Evolutionary conservation across 2,113 vertebrate genomes (phyloP), one percentile per base, ranked within the genome.

Genomic region (Holacanthus passer): DNA sequence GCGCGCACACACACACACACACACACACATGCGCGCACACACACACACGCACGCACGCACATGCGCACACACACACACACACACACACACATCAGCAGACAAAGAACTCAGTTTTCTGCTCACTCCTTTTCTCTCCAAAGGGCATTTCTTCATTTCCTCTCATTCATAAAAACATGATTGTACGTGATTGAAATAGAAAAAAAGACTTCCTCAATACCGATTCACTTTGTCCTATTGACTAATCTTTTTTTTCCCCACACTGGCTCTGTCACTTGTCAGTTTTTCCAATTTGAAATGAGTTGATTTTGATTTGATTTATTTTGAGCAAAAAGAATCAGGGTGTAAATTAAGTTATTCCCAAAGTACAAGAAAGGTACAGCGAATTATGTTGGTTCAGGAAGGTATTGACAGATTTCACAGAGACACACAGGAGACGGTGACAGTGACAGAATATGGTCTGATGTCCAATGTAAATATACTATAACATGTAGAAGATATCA

Each of bases 101-200:
- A 88, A 79, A 79, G 59, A 82, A 62, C 50, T 79, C 68, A 3
- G 59, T 85, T 83, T 73, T 79, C 69, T 7, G 4, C 63, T 82
- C 64, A 35, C 62, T 76, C 73, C 11, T 71, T 65, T 68, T 75
- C 81, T 78, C 62, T 89, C 73, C 68, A 84, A 90, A 91, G 87
- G 82, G 59, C 71, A 84, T 87, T 81, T 78, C 71, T 80, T 85
- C 70, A 85, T 89, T 86, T 84, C 55, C 73, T 82, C 80, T 85
- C 83, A 89, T 91, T 92, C 87, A 92, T 91, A 87, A 90, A 91
- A 90, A 85, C 77, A 79, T 58, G 67, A 79, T 43, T 22, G 58
- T 79, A 77, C 70, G 69, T 88, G 86, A 84, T 55, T 69, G 74
- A 82, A 83, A 87, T 85, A 10, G 77, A 67, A 77, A 77, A 48